These are phyloP conservation scores for Drosophila melanocephala DNA, from an alignment of 2,888 invertebrate genomes.

Conservation along the genomic window DNA sequence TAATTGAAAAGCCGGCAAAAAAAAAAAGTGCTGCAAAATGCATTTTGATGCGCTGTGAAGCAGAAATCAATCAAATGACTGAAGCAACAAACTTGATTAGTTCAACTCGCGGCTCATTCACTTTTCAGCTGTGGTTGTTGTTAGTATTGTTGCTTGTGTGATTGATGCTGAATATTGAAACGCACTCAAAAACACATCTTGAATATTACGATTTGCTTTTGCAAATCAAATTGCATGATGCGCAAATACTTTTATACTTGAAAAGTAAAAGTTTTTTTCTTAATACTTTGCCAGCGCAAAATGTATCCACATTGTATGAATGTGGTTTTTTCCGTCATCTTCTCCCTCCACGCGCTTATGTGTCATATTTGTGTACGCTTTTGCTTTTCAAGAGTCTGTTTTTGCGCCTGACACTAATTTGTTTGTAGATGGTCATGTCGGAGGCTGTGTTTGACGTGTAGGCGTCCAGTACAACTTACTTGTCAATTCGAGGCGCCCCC, in stretches of 20 bases:
- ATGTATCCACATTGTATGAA: slow-evolving; percentile 44
- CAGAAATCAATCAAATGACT: slow-evolving; percentile 56
- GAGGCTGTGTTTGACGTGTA: slow-evolving; percentile 59
- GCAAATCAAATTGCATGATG: slow-evolving; percentile 80
- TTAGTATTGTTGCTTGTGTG: slow-evolving; percentile 31
- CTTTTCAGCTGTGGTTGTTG: slow-evolving; percentile 15
- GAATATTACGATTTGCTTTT: slow-evolving; percentile 38
- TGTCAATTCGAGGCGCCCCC: slow-evolving; percentile 31
- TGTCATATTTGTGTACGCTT: slow-evolving; percentile 66
- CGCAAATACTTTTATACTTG: slow-evolving; percentile 60
- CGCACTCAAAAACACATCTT: slow-evolving; percentile 50
- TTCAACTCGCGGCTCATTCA: slow-evolving; percentile 47
- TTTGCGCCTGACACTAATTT: slow-evolving; percentile 48
- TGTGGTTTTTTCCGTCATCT: slow-evolving; percentile 12
- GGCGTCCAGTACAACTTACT: slow-evolving; percentile 46
- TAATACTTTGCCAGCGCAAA: slow-evolving; percentile 32
- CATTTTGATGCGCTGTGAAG: slow-evolving; percentile 45
- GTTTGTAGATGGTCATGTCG: slow-evolving; percentile 38
- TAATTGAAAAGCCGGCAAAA: background rate
- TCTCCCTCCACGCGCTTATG: slow-evolving; percentile 31
- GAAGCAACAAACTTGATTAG: slow-evolving; percentile 70
- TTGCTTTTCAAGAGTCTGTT: slow-evolving; percentile 64
- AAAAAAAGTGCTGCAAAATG: slow-evolving; percentile 35
- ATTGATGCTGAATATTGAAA: slow-evolving; percentile 24
- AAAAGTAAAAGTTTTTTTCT: slow-evolving; percentile 71